phyloP scores from a whole-genome alignment of 2,113 vertebrate species.

The Chaetodon auriga region DNA sequence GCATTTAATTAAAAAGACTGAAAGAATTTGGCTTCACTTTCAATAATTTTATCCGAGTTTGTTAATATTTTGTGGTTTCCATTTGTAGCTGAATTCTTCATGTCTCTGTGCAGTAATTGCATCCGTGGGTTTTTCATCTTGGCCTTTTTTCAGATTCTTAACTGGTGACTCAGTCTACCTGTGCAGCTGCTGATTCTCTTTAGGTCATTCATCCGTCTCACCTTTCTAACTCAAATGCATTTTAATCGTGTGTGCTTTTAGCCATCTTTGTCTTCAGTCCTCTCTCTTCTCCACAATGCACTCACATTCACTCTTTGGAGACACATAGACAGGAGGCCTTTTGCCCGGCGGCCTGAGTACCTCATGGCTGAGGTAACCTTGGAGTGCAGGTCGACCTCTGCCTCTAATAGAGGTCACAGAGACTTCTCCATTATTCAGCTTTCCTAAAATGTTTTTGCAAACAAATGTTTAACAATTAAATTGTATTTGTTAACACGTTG shows the following conservation, averaged over 20 bases:
- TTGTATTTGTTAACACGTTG: conserved; percentile 64
- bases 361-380: conserved; percentile 61
- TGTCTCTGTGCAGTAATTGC: conserved; percentile 10
- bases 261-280: conserved; percentile 74
- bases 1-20: conserved; percentile 72
- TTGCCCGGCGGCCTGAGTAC: conserved; percentile 34
- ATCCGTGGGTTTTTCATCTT: conserved; percentile 33
- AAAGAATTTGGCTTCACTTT: conserved; percentile 50
- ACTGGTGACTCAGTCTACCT: conserved; percentile 59
- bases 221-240: conserved; percentile 73
- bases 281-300: conserved; percentile 56
- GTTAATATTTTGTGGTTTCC: conserved; percentile 36
- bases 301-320: conserved; percentile 57
- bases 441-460: conserved; percentile 31
- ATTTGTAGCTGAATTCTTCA: conserved; percentile 32
- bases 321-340: conserved; percentile 46
- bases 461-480: conserved; percentile 63
- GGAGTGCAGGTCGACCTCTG: conserved; percentile 61
- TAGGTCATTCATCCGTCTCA: conserved; percentile 73
- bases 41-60: conserved; percentile 37
- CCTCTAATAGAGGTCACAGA: conserved; percentile 66
- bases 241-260: conserved; percentile 81
- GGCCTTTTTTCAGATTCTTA: conserved; percentile 25
- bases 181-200: conserved; percentile 67
- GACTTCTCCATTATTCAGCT: conserved; percentile 61